Evolutionary conservation across 1,140 invertebrate species (phyloP), one percentile per base, ranked within the genome.

Genomic region (Drosophila cardini): DNA sequence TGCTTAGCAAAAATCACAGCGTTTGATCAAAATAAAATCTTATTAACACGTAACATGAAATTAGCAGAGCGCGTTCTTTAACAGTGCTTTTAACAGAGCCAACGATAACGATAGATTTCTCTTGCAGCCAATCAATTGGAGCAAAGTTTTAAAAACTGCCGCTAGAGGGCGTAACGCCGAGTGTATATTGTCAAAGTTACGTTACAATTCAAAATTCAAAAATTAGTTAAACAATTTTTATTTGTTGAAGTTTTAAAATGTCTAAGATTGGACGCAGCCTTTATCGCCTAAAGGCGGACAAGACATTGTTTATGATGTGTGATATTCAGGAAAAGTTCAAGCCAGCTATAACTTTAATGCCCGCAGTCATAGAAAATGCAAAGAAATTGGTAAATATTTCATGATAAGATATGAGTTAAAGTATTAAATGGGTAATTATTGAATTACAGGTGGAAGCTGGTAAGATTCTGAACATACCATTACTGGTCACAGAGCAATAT

Each of bases 251-350:
- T 11, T 38, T 11, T 4, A 36, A 21, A 4, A 60, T 68, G 65
- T 13, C 15, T 1, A 62, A 62, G 15, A 36, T 56, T 5, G 42
- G 36, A 10, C 42, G 50, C 1, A 1, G 13, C 2, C 68, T 87
- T 1, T 80, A 80, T 21, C 84, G 84, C 1, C 40, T 89, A 0
- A 9, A 60, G 13, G 57, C 80, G 6, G 26, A 46, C 6, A 94
- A 93, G 81, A 96, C 96, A 2, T 95, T 95, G 3, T 94, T 98
- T 57, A 93, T 98, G 34, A 92, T 98, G 50, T 98, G 97, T 90
- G 97, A 98, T 87, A 93, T 98, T 16, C 97, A 98, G 91, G 96
- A 97, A 91, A 95, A 95, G 78, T 98, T 98, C 87, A 92, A 95
- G 30, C 94, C 94, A 7, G 95, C 93, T 7, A 95, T 98, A 72